phyloP scores from a whole-genome alignment of 2,113 vertebrate genomes.

The Glaucomys volans region DNA sequence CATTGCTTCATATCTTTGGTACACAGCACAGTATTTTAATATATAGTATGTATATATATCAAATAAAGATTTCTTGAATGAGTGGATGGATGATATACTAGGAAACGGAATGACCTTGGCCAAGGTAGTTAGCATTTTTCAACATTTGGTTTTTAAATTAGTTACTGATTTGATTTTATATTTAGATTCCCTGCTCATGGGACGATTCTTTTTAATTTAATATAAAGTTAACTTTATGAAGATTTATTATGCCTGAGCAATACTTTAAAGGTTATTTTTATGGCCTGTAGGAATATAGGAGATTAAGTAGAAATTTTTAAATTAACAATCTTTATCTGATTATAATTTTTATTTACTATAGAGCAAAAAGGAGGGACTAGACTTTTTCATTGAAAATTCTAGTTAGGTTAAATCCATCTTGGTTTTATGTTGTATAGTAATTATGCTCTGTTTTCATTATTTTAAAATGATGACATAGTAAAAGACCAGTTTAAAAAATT shows the following conservation, averaged over 20 bases:
- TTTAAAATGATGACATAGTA: slow-evolving; percentile 21
- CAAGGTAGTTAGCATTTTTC: slow-evolving; percentile 18
- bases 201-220: slow-evolving; percentile 12
- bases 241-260: not conserved
- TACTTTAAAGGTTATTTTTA: slow-evolving; percentile 54
- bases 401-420: not conserved
- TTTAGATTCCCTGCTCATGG: slow-evolving; percentile 42
- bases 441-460: not conserved
- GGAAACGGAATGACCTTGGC: not conserved
- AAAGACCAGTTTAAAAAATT: not conserved
- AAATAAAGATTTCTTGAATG: not conserved
- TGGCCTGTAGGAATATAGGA: not conserved
- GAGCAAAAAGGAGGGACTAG: no score
- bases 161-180: not conserved
- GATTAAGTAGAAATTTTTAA: not conserved
- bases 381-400: not conserved
- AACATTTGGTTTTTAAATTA: slow-evolving; percentile 49
- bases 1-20: not conserved
- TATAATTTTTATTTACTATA: slow-evolving; percentile 38
- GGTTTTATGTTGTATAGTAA: slow-evolving; percentile 34
- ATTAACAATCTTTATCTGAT: slow-evolving; percentile 8
- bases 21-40: not conserved
- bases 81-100: not conserved
- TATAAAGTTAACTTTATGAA: slow-evolving; percentile 9
- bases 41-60: not conserved